Base-by-base conservation (phyloP, 2,797 vertebrate species). In the Brachymystax lenok region DNA sequence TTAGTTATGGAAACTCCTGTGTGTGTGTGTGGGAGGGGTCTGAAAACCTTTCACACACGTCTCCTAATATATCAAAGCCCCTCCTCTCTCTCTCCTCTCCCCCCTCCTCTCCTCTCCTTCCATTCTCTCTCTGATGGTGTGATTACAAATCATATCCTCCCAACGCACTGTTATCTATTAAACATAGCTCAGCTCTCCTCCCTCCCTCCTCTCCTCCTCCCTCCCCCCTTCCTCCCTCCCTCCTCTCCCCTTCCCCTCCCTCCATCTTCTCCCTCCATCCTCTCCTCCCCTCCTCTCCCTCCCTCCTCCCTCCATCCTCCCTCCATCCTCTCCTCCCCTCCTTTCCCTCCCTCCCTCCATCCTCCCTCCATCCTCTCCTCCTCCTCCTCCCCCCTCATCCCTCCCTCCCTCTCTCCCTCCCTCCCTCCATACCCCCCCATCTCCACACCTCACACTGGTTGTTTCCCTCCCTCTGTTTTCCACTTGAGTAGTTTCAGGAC, bases 401-500 rank as follows among this genome's bases (percentile, higher is more conserved):
- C 63, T 74, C 78, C 75, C 83, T 81, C 74, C 82, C 74, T 84
- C 75, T 81, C 82, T 85, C 76, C 75, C 77, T 79, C n/a, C n/a
- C 73, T 27, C 1, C 17, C 69, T 51, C 67, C 28, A 63, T 52
- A 40, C 56, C 28, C 52, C 21, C 17, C 1, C 54, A 5, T 33
- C 50, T 69, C 30, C 69, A n/a, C n/a, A n/a, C n/a, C 17, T 67
- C 17, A 73, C 64, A 8, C 17, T 17, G 3, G 7, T 6, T n/a
- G 1, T 56, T 70, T 59, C 80, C 40, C 86, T 40, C 87, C 54
- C 85, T 86, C 86, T 86, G 86, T 91, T 90, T 93, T 91, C 86
- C 85, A 88, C 92, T 89, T 90, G 89, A 92, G 90, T 91, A 92
- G 91, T 91, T 92, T 90, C 90, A 88, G 82, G 24, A 90, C 87